phyloP scores from a whole-genome alignment of 2,797 vertebrate species.

The Orestias chungarensis region DNA sequence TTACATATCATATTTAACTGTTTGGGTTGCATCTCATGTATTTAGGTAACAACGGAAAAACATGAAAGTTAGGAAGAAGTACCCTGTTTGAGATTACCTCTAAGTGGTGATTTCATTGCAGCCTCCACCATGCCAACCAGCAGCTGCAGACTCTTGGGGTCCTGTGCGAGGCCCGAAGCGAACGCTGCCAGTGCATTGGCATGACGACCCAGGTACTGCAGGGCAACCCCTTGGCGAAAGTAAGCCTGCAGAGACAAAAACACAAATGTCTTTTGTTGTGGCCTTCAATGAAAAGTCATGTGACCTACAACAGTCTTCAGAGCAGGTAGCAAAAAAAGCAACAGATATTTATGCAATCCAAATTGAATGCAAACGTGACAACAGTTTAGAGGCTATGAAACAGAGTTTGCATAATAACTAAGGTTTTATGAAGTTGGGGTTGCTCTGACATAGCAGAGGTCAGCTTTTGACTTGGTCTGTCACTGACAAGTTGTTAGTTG shows the following conservation, averaged over 20 bases:
- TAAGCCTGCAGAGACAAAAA: constrained; percentile 85
- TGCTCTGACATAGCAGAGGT: too few species aligned
- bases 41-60: background rate
- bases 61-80: background rate
- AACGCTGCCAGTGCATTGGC: constrained; percentile 95
- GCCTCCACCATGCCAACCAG: constrained; percentile 97
- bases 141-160: constrained; percentile 96
- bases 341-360: too few species aligned
- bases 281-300: background rate
- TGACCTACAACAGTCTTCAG: too few species aligned
- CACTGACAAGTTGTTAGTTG: too few species aligned
- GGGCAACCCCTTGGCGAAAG: constrained; percentile 98
- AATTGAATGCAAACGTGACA: too few species aligned
- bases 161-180: constrained; percentile 93
- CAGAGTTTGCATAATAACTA: too few species aligned
- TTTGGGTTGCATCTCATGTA: background rate
- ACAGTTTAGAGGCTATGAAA: too few species aligned
- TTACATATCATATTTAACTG: background rate
- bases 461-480: too few species aligned
- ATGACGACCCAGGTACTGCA: constrained; percentile 96
- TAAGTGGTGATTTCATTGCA: constrained; percentile 94
- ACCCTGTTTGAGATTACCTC: constrained; percentile 50
- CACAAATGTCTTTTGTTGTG: background rate
- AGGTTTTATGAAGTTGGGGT: too few species aligned
- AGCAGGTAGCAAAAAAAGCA: too few species aligned